Base-by-base conservation (phyloP, 1,140 invertebrate species). In the Xylocopa sonorina region DNA sequence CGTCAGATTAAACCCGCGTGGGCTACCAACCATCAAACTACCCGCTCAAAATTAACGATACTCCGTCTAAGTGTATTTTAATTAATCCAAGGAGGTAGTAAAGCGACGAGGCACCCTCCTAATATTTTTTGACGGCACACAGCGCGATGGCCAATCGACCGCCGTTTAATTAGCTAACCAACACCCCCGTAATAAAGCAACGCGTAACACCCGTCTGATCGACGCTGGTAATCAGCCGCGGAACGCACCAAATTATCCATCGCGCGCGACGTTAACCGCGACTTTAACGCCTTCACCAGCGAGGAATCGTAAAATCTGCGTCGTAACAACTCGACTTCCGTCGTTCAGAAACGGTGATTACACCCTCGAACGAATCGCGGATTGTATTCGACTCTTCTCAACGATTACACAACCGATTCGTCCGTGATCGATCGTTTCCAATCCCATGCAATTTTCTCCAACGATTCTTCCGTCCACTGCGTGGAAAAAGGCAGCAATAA, bases 1-100 rank as follows among this genome's bases (percentile, higher is more conserved):
- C 57, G 57, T 62, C 41, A 34, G 57, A 58, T 58, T 58, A 62
- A 62, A 62, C 18, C 21, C 58, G 48, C 48, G 16, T 21, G 3
- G 6, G 18, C 21, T 12, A n/a, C 34, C 46, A 24, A 34, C 60
- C 68, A 75, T 85, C 85, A 85, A 85, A 85, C 85, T 74, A 78
- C 55, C 64, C 18, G 62, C 66, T 53, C 41, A 64, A 86, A 86
- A 86, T 85, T 82, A 85, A 85, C 84, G 83, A 74, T 67, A 67
- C 71, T 69, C 64, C 75, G 76, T 74, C 82, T 85, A 86, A 86
- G 74, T 79, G 84, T 82, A 75, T 86, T 86, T 86, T 86, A 86
- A 86, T 86, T 86, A 86, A 86, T 86, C 73, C 71, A 32, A n/a
- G 46, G 48, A 48, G 76, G 67, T 79, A 72, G 58, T 71, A 79